These are phyloP conservation scores for Papilio xuthus DNA, from an alignment of 1,140 invertebrate species.

Conservation along the genomic window DNA sequence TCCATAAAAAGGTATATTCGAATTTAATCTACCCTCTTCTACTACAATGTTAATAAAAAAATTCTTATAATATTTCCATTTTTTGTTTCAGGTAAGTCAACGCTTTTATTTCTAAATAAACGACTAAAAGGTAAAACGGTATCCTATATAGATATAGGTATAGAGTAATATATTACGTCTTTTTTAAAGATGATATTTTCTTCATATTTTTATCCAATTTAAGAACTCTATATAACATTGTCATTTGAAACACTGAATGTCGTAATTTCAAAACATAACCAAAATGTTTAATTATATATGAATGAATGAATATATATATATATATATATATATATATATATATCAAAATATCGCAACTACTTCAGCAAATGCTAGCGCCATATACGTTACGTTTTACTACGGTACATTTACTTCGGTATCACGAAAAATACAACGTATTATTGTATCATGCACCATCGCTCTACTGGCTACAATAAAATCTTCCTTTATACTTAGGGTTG, in stretches of 20 bases:
- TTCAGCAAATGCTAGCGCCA: neutral
- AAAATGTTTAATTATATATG: too few relatives aligned
- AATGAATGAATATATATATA: too few relatives aligned
- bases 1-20: too few relatives aligned
- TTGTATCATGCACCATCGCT: constrained; percentile 31
- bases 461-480: constrained; percentile 18
- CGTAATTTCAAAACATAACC: too few relatives aligned
- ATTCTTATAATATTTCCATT: neutral
- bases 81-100: constrained; percentile 22
- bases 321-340: too few relatives aligned
- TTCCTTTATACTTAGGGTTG: constrained; percentile 28
- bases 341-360: neutral
- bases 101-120: neutral
- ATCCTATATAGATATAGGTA: too few relatives aligned
- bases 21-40: too few relatives aligned
- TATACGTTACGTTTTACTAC: neutral
- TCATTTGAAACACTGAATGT: too few relatives aligned
- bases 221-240: too few relatives aligned
- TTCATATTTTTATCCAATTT: too few relatives aligned
- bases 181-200: too few relatives aligned
- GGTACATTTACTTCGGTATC: neutral
- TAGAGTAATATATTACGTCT: too few relatives aligned
- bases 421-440: constrained; percentile 33
- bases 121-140: neutral
- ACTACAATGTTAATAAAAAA: neutral